A percentile compares a stretch with the other conserved stretches of the same genome.
Conservation (phyloP, 2,888 invertebrate species). For the Lasioglossum zephyrum region DNA sequence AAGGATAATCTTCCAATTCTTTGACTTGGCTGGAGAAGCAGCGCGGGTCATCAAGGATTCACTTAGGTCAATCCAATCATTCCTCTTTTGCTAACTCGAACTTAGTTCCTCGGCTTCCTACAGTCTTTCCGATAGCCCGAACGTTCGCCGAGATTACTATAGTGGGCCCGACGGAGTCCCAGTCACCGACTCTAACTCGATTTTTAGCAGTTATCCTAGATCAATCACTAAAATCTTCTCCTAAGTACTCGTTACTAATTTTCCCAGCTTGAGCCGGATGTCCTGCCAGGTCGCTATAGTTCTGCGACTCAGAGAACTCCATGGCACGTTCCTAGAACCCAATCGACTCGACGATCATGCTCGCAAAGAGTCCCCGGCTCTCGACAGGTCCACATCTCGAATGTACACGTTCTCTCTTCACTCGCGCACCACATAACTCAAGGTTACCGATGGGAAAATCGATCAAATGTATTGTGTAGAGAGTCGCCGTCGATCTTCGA, state of each 20-base stretch:
- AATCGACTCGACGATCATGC: neutral
- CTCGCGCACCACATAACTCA: constrained; percentile 55
- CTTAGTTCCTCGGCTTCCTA: neutral
- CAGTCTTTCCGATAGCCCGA: neutral
- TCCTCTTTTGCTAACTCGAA: neutral
- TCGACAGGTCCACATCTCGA: neutral
- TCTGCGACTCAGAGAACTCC: constrained; percentile 41
- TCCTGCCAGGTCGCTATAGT: constrained; percentile 22
- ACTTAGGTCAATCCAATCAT: neutral
- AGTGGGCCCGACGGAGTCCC: neutral
- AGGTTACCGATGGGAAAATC: constrained; percentile 7
- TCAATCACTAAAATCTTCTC: neutral
- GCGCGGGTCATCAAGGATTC: neutral
- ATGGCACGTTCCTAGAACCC: neutral
- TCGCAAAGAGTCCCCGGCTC: neutral
- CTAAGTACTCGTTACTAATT: neutral
- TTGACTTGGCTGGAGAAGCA: neutral
- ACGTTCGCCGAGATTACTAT: neutral
- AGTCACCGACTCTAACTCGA: neutral
- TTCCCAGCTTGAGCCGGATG: neutral
- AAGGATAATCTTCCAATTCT: neutral
- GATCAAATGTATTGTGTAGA: neutral
- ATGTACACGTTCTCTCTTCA: constrained; percentile 25
- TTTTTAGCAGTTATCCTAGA: neutral
- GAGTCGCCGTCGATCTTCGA: neutral